Evolutionary conservation across 2,797 vertebrate genomes (phyloP).

Genomic region (Gallinago nigripennis): DNA sequence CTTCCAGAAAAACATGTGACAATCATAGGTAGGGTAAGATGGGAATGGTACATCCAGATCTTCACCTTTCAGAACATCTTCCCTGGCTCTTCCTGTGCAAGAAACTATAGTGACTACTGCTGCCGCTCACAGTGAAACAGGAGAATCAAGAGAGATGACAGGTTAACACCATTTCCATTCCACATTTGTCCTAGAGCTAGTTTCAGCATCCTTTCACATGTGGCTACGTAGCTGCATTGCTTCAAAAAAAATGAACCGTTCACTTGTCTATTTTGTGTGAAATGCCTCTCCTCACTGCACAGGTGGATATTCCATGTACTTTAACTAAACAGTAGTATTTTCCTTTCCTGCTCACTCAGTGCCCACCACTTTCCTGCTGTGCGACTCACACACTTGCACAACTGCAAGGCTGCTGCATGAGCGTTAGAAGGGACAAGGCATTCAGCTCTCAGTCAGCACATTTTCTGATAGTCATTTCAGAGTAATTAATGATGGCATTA

Average conservation of each 20-base stretch:
- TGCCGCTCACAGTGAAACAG: not conserved
- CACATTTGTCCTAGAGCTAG: rapidly evolving
- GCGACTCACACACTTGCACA: not conserved
- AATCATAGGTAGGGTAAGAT: not conserved
- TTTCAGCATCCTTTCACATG: not conserved
- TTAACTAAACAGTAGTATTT: not conserved
- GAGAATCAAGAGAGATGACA: not conserved
- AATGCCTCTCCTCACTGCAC: not conserved
- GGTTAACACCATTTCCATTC: not conserved
- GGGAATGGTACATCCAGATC: not conserved
- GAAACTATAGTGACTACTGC: not conserved
- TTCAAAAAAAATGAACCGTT: not conserved
- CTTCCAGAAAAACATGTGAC: not conserved
- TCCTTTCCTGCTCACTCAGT: not conserved
- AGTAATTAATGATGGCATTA: not conserved
- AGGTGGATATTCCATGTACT: not conserved
- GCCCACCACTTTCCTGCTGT: not conserved
- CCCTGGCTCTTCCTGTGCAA: not conserved
- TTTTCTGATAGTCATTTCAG: not conserved
- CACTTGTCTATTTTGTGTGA: not conserved
- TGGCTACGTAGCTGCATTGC: not conserved
- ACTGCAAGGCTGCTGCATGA: not conserved
- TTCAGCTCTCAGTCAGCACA: not conserved
- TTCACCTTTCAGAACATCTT: not conserved
- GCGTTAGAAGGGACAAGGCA: not conserved